Evolutionary conservation across 1,140 invertebrate genomes (phyloP), one percentile per base, ranked within the genome.

Genomic region (Aphaenogaster ashmeadi): DNA sequence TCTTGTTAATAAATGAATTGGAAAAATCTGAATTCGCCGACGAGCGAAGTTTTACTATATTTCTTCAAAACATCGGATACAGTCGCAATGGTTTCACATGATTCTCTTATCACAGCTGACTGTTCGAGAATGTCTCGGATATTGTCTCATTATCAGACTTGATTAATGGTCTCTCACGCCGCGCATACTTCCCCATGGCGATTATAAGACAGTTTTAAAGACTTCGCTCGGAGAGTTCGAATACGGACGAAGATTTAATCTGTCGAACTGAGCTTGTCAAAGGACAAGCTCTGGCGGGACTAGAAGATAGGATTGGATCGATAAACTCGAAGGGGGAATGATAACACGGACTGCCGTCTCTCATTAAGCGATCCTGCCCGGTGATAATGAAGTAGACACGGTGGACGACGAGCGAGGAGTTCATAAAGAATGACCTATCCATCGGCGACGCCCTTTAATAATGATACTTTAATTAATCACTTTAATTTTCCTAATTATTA

Each of bases 251-350:
- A 86, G 83, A 86, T 78, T 86, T 86, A 79, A 86, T 86, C 83
- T 86, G 75, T 79, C 83, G 75, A 79, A 67, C 62, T 86, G 83
- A 86, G 75, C 75, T 86, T 86, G 74, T 86, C 83, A 86, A 86
- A 79, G 83, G 60, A 64, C 83, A 21, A 56, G 66, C 66, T 50
- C 21, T 52, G 72, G 81, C n/a, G 54, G 50, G 41, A 38, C 41
- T 41, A 47, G 56, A 47, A 84, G 69, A 75, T 84, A 56, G 69
- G 13, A 62, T 50, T 75, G 69, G 69, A 38, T 84, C 80, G 83
- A 86, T 86, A 86, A 86, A 86, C 21, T 79, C 74, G 41, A 27
- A 44, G 50, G 18, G 33, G 74, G 56, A 79, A 79, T 79, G 83
- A 79, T 86, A 86, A 78, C 83, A 54, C 41, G 74, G 21, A 71